Base-by-base conservation (phyloP, 1,140 invertebrate genomes). In the Cotesia chilonis region DNA sequence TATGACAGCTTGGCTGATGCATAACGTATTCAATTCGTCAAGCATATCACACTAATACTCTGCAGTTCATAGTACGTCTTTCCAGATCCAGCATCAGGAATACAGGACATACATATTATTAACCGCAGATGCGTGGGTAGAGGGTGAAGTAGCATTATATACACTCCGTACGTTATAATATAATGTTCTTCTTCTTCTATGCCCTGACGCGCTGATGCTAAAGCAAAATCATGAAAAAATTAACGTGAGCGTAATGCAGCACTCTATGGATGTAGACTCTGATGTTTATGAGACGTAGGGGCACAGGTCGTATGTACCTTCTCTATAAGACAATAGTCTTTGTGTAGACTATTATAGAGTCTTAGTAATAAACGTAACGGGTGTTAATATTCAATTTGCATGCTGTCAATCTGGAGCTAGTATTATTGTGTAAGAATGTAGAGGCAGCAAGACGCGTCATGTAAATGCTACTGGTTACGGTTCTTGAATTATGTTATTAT, bases 1-100 rank as follows among this genome's bases (percentile, higher is more conserved):
- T 79, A 71, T 79, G 78, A 81, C 80, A 81, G 77, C 70, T 36
- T 17, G 6, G 60, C 47, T 64, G 28, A 28, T 28, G 37, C 52
- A 54, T 65, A 60, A n/a, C 64, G 37, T 36, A 67, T 36, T 35
- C 51, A 54, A 78, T 80, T 80, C 72, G 79, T 69, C 71, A 74
- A 70, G 79, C 76, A 74, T 77, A 68, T 79, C 76, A 75, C 41
- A 47, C 41, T 47, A 47, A 47, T 47, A 47, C 41, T 47, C 5
- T 70, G 28, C 28, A 28, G 28, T 28, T 28, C 28, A 28, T 28
- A 28, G 28, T 28, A 74, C 66, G 67, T 71, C 17, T 52, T 36
- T 7, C 52, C 17, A 51, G 6, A 47, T 41, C 17, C 55, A 17
- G 4, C 17, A 60, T 12, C 4, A 6, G 10, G 4, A 60, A 36